Evolutionary conservation across 2,888 invertebrate species (phyloP).

Genomic region (Ornithoptera alexandrae): DNA sequence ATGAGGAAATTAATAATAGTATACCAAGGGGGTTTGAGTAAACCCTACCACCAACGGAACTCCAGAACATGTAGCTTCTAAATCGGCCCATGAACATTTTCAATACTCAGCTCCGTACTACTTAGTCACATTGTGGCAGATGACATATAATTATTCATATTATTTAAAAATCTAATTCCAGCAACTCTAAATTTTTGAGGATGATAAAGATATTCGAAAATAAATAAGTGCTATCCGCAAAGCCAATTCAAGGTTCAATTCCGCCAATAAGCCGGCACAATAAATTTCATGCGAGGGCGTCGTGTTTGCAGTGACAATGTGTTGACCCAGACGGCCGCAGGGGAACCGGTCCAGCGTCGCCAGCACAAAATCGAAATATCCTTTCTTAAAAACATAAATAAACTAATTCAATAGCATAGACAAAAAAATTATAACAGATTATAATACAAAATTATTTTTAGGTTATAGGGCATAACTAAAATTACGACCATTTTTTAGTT

Average conservation of each 20-base stretch:
- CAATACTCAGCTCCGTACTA: too few relatives aligned
- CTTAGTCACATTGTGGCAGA: too few relatives aligned
- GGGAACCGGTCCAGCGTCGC: constrained; percentile 43
- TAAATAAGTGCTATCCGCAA: neutral
- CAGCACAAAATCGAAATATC: constrained; percentile 24
- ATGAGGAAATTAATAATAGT: too few relatives aligned
- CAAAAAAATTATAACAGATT: neutral
- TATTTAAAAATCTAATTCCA: neutral
- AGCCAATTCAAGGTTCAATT: constrained; percentile 32
- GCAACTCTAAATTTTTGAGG: neutral
- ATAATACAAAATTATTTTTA: too few relatives aligned
- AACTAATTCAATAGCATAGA: neutral
- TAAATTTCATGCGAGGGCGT: constrained; percentile 56
- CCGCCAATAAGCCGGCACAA: constrained; percentile 47
- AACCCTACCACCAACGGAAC: too few relatives aligned
- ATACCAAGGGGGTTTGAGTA: too few relatives aligned
- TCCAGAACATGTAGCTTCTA: too few relatives aligned
- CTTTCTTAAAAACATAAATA: constrained; percentile 38
- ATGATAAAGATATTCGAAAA: neutral
- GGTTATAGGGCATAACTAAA: too few relatives aligned
- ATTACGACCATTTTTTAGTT: too few relatives aligned
- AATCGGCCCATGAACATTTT: too few relatives aligned
- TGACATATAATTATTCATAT: neutral
- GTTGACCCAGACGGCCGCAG: constrained; percentile 55
- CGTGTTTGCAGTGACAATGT: constrained; percentile 58